Base-by-base conservation (phyloP, 2,797 vertebrate genomes). In the Kryptopterus vitreolus region DNA sequence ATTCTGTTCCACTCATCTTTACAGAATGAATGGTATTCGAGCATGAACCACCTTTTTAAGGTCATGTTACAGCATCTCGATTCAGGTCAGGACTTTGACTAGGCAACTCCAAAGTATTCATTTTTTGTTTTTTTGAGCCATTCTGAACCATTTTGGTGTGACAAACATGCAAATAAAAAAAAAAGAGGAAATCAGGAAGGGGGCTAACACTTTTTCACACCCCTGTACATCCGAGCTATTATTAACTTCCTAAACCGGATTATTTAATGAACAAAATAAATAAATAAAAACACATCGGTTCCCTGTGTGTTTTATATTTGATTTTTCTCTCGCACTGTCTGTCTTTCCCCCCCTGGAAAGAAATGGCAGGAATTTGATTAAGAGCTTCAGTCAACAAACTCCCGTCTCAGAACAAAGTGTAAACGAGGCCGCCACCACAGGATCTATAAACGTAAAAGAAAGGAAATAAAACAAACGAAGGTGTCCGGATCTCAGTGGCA, bases 161-260 rank as follows among this genome's bases (percentile, higher is more conserved):
- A n/a, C n/a, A n/a, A n/a, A n/a, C n/a, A n/a, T n/a, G n/a, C n/a
- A n/a, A n/a, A n/a, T n/a, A n/a, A n/a, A n/a, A n/a, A n/a, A n/a
- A n/a, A n/a, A n/a, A n/a, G n/a, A n/a, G n/a, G n/a, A n/a, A n/a
- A n/a, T n/a, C n/a, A n/a, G n/a, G n/a, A n/a, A n/a, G n/a, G n/a
- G n/a, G n/a, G n/a, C n/a, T n/a, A n/a, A n/a, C n/a, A n/a, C n/a
- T n/a, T n/a, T n/a, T n/a, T n/a, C n/a, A n/a, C n/a, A n/a, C n/a
- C n/a, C n/a, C n/a, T n/a, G n/a, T 24, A 16, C 24, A 22, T 75
- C n/a, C 3, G 58, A 29, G 71, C 48, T 71, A 31, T 57, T 38
- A 26, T 73, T 83, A 81, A 77, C 68, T 84, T 79, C 78, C 24
- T 63, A 52, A 77, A 72, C 24, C n/a, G 50, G 61, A 77, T 38